phyloP scores from a whole-genome alignment of 2,113 vertebrate species.

The Gallinago media region DNA sequence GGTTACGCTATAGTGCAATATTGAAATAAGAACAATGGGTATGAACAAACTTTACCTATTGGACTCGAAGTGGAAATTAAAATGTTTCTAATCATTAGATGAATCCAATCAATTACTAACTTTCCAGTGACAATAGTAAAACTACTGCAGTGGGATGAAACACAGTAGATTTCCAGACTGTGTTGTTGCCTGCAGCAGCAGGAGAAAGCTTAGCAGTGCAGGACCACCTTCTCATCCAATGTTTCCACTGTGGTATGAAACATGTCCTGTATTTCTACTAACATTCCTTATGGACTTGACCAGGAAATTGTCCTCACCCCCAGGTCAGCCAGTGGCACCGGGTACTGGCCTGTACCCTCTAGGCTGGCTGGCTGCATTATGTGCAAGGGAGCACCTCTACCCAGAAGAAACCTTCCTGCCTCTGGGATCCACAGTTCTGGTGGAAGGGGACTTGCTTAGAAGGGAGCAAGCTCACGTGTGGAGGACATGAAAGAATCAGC shows the following conservation, averaged over 20 bases:
- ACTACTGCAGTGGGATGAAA: background rate
- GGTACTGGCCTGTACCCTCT: background rate
- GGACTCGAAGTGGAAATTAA: background rate
- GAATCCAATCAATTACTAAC: background rate
- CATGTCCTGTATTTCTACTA: background rate
- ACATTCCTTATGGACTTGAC: background rate
- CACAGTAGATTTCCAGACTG: background rate
- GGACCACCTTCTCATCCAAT: background rate
- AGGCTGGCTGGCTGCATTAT: accelerated
- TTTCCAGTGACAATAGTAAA: background rate
- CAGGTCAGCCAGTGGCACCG: background rate
- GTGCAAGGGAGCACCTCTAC: background rate
- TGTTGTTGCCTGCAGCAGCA: background rate
- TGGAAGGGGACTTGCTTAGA: background rate
- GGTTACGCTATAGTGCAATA: background rate
- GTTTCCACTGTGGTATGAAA: background rate
- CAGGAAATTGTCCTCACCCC: background rate
- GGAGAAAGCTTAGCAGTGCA: background rate
- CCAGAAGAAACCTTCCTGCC: background rate
- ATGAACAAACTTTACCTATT: background rate
- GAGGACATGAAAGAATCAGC: background rate
- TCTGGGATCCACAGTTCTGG: background rate
- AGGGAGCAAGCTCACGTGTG: background rate
- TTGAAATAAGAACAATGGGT: background rate
- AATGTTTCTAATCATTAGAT: background rate